Base-by-base conservation (phyloP, 2,113 vertebrate genomes). In the Edolisoma coerulescens region DNA sequence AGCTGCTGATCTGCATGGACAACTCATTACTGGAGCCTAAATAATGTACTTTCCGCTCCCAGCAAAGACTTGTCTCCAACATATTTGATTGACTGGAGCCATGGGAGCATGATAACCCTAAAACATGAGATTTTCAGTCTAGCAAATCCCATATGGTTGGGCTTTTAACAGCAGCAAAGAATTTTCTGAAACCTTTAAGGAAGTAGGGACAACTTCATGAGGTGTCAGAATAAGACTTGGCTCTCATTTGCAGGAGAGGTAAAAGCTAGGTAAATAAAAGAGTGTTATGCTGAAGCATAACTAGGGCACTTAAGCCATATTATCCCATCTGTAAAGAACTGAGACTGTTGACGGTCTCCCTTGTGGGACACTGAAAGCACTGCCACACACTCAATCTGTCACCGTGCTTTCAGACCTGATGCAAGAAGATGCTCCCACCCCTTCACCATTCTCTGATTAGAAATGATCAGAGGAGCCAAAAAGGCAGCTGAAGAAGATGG, bases 201-300 rank as follows among this genome's bases (percentile, higher is more conserved):
- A 95, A 89, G 42, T 2, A 54, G 28, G 50, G 53, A 83, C 70
- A 93, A 77, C 59, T 91, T 94, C 82, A 96, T n/a, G 63, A 95
- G 47, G 69, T 96, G 84, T 93, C 64, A 75, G 84, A 92, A 69
- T 26, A 77, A 63, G 52, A 70, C 16, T 13, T 88, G 68, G 50
- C 42, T 94, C 30, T 84, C 71, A 52, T 77, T 88, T 12, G 1
- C 11, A 28, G 50, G 35, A 83, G 41, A 67, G 45, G 22, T 79
- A 89, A 84, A 87, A 87, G 17, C 20, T 54, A 54, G 50, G 61
- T 50, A 76, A 89, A 77, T 67, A 73, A 61, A 73, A 70, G 52
- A 69, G 27, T 8, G 13, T 57, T 63, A 44, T 88, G 35, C 10
- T 81, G 49, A 63, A 49, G 49, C 15, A 42, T 85, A 59, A 86